A percentile compares a stretch with the other conserved stretches of the same genome.
phyloP scores from a whole-genome alignment of 2,888 invertebrate genomes.

The Latrodectus hesperus region DNA sequence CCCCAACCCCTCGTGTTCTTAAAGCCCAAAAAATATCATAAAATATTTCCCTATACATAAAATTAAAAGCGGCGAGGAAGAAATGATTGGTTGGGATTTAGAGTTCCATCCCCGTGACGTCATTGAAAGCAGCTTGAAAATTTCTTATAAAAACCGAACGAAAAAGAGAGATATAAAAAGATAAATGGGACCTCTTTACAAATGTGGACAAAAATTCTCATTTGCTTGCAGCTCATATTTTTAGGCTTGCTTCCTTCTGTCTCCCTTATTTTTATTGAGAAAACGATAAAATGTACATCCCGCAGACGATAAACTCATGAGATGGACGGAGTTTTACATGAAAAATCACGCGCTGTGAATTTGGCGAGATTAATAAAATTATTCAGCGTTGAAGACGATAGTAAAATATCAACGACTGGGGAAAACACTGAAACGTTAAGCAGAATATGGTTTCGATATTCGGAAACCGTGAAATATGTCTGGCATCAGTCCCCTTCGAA shows the following conservation, averaged over 20 bases:
- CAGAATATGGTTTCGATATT: not conserved
- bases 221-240: conserved; percentile 6
- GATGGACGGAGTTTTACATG: conserved; percentile 18
- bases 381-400: not conserved
- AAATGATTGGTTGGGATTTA: conserved; percentile 17
- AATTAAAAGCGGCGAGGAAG: conserved; percentile 39
- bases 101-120: conserved; percentile 16
- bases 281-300: conserved; percentile 32
- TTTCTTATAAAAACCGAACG: not conserved
- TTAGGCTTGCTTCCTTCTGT: conserved; percentile 13
- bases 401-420: conserved; percentile 37
- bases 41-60: conserved; percentile 40
- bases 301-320: conserved; percentile 30
- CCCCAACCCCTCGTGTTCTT: conserved; percentile 19
- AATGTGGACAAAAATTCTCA: not conserved
- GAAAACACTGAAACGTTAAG: conserved; percentile 17
- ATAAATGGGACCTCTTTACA: not conserved
- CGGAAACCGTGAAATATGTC: no score
- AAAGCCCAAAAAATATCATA: conserved; percentile 32
- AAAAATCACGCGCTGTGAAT: not conserved
- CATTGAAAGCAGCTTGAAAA: conserved; percentile 4
- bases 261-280: conserved; percentile 33
- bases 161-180: not conserved
- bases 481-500: no score
- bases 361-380: not conserved